Conservation (phyloP, 2,888 invertebrate genomes). For the Stenichneumon culpator region DNA sequence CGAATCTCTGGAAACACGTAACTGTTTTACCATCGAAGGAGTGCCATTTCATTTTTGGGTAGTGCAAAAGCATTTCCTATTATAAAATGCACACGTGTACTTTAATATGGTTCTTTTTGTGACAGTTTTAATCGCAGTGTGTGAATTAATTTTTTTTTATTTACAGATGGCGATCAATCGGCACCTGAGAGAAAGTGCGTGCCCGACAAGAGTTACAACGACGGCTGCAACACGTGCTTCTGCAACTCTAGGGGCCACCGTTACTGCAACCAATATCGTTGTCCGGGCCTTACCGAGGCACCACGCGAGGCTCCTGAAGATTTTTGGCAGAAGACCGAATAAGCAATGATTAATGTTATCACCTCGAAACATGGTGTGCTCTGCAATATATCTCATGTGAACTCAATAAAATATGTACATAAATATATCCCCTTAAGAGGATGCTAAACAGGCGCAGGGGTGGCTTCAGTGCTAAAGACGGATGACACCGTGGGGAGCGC, state of each 20-base stretch:
- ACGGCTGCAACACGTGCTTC: constrained; percentile 10
- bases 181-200: background rate
- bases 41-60: background rate
- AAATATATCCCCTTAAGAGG: too few relatives aligned
- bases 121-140: too few relatives aligned
- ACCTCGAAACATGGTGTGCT: background rate
- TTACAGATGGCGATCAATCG: background rate
- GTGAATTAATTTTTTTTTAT: background rate
- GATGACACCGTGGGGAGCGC: too few relatives aligned
- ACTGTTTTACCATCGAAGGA: background rate
- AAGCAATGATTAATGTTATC: background rate
- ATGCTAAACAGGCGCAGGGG: too few relatives aligned
- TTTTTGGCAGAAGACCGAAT: constrained; percentile 5
- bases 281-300: background rate
- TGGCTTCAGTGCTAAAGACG: too few relatives aligned
- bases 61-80: too few relatives aligned
- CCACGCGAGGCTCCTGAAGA: constrained; percentile 1
- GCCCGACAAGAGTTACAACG: background rate
- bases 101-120: too few relatives aligned
- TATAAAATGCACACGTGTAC: too few relatives aligned
- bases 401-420: background rate
- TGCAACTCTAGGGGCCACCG: background rate
- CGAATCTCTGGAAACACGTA: background rate
- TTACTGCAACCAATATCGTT: background rate
- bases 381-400: background rate